Conservation (phyloP, 2,113 vertebrate genomes). For the human (Homo sapiens) region GRCh38 chr5:85989501-85990000, state of each 20-base stretch:
- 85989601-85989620: background rate
- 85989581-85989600: background rate
- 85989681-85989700: background rate
- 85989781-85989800: background rate
- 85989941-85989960: too few species aligned
- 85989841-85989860: background rate
- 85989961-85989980: too few species aligned
- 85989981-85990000: too few species aligned
- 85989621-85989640: background rate
- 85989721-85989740: too few species aligned
- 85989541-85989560: background rate
- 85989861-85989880: background rate
- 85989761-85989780: background rate
- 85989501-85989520: background rate
- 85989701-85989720: background rate
- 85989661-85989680: background rate
- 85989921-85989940: too few species aligned
- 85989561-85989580: background rate
- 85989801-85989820: background rate
- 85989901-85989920: background rate
- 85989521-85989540: background rate
- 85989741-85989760: background rate
- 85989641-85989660: background rate
- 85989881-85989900: background rate
- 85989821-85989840: background rate